phyloP scores from a whole-genome alignment of 2,888 invertebrate species.

The Pegoplata infirma region DNA sequence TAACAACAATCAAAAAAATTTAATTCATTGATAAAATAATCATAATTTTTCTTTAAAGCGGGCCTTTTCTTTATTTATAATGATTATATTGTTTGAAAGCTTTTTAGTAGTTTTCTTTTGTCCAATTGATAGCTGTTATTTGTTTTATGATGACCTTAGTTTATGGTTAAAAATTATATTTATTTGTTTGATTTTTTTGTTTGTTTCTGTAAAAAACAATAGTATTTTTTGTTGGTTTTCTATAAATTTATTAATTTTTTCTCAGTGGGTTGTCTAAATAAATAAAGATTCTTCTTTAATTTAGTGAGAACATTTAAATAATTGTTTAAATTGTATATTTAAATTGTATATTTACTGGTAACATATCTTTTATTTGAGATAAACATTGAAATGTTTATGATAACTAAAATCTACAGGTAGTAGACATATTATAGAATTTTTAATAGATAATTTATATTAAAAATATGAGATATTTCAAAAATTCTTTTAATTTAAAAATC shows the following conservation, averaged over 20 bases:
- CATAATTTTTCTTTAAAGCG: conserved; percentile 8
- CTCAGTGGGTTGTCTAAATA: conserved; percentile 28
- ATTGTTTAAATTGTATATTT: too few relatives aligned
- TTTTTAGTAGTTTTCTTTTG: neutral
- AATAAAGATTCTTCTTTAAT: neutral
- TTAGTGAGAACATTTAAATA: conserved; percentile 10
- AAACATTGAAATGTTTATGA: too few relatives aligned
- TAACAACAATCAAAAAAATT: too few relatives aligned
- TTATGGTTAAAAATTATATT: neutral
- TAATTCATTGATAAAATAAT: neutral
- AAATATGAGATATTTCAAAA: too few relatives aligned
- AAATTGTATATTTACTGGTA: too few relatives aligned
- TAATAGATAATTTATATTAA: too few relatives aligned
- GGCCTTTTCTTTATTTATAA: conserved; percentile 12
- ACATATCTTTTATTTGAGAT: too few relatives aligned
- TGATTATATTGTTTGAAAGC: conserved; percentile 12
- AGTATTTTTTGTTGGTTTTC: neutral
- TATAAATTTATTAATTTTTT: conserved; percentile 23
- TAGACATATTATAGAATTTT: too few relatives aligned
- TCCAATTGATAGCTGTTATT: neutral
- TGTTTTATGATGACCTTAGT: conserved; percentile 31
- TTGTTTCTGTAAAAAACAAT: conserved; percentile 1
- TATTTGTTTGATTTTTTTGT: conserved; percentile 6
- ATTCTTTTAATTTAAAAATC: too few relatives aligned
- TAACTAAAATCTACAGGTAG: too few relatives aligned